These are phyloP conservation scores for Drosophila merina DNA, from an alignment of 2,888 invertebrate genomes.

Conservation along the genomic window DNA sequence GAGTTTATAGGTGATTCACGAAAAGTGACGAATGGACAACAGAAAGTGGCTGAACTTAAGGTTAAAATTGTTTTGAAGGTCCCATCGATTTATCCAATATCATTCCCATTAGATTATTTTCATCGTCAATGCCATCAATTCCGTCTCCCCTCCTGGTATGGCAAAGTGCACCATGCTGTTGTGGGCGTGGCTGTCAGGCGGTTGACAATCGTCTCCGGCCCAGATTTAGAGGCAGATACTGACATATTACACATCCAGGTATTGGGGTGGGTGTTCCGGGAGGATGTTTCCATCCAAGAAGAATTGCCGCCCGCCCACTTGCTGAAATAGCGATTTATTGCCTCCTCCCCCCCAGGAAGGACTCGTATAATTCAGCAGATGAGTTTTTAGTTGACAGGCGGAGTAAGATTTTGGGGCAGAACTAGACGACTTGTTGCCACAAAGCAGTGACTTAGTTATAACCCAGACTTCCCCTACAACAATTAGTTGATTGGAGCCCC, in stretches of 20 bases:
- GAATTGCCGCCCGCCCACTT: slow-evolving; percentile 5
- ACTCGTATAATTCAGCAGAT: slow-evolving; percentile 62
- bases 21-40: background rate
- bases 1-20: background rate
- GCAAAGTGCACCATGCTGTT: slow-evolving; percentile 5
- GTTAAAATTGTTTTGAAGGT: background rate
- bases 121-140: slow-evolving; percentile 9
- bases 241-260: slow-evolving; percentile 10
- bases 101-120: background rate
- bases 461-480: no score
- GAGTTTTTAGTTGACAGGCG: slow-evolving; percentile 58
- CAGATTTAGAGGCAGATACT: slow-evolving; percentile 11
- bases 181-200: slow-evolving; percentile 48
- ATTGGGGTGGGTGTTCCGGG: slow-evolving; percentile 14
- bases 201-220: slow-evolving; percentile 56
- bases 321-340: slow-evolving; percentile 62
- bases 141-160: background rate
- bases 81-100: slow-evolving; percentile 2
- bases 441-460: background rate
- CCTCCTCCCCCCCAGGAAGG: slow-evolving; percentile 49
- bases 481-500: no score
- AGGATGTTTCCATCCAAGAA: slow-evolving; percentile 12
- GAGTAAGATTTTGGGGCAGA: background rate
- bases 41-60: no score
- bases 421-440: background rate